Conservation (phyloP, 2,797 vertebrate genomes). For the Percopsis omiscomaycus region DNA sequence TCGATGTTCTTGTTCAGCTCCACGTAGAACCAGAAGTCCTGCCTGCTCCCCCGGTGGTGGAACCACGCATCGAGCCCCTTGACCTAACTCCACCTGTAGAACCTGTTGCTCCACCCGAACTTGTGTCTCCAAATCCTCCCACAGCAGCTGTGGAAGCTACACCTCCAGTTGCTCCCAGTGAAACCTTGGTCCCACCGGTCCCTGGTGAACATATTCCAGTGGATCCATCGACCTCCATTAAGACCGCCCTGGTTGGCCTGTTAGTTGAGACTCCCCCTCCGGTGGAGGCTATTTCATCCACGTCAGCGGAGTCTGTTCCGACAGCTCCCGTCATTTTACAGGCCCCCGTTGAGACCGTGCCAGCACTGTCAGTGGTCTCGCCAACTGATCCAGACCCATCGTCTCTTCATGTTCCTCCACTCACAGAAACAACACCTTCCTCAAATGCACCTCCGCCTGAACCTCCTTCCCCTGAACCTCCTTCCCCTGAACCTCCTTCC, state of each 20-base stretch:
- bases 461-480: slow-evolving; percentile 1
- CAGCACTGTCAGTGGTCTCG: not conserved
- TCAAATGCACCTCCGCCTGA: slow-evolving; percentile 5
- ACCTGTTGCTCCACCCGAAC: slow-evolving; percentile 16
- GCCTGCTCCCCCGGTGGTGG: not conserved
- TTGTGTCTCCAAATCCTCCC: slow-evolving; percentile 14
- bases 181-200: slow-evolving; percentile 5
- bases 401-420: not conserved
- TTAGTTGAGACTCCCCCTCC: not conserved
- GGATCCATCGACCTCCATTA: not conserved
- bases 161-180: slow-evolving; percentile 15
- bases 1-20: slow-evolving; percentile 19
- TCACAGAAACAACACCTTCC: not conserved
- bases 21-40: slow-evolving; percentile 17
- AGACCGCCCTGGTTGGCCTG: not conserved
- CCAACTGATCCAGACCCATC: not conserved
- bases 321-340: slow-evolving; percentile 3
- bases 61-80: slow-evolving; percentile 2
- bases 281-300: not conserved
- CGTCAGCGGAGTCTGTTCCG: slow-evolving; percentile 4
- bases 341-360: slow-evolving; percentile 13
- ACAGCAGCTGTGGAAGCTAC: slow-evolving; percentile 9
- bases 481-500: not conserved
- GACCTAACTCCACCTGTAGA: slow-evolving; percentile 23
- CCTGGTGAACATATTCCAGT: slow-evolving; percentile 21